Base-by-base conservation (phyloP, 2,113 vertebrate species). In the Micronycteris hirsuta region DNA sequence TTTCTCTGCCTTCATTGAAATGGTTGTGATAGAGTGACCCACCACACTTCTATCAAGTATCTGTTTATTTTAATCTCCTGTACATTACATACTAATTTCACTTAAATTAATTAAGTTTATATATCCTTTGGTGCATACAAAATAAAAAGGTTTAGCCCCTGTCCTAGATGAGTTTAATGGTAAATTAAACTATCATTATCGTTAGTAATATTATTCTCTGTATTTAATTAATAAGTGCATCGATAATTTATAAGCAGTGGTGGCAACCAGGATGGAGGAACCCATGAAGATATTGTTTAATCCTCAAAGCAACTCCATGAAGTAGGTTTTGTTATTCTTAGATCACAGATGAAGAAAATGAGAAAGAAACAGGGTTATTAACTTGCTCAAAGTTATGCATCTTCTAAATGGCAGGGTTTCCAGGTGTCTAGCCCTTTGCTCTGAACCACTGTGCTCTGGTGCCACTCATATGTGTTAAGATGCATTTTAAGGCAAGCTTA, bases 81-180 rank as follows among this genome's bases (percentile, higher is more conserved):
- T 1, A 38, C 3, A 86, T 45, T 19, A 41, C 38, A 2, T 47
- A 17, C 13, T 31, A 61, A 86, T 93, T 78, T 84, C 16, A 95
- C 43, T 94, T 84, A 26, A 78, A 83, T 83, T 80, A 56, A 52
- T 84, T 87, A 86, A 22, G 4, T 14, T 78, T 70, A 61, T 74
- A 17, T 68, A 73, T 63, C 11, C 61, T 68, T 33, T 47, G 31
- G 0, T 78, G 8, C 9, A 33, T 65, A 47, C 10, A 68, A 89
- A 76, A 74, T 24, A 78, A 54, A 8, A 88, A 86, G 5, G 49
- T 56, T 67, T 56, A 83, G 22, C 4, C 9, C 13, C 7, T 76
- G 11, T 4, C 8, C 24, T 65, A 26, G 9, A 7, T 65, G 4
- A 73, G 1, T 89, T 33, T 16, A 67, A 1, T 89, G 49, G 76